phyloP scores from a whole-genome alignment of 2,797 vertebrate species.

The Sandelia bainsii region DNA sequence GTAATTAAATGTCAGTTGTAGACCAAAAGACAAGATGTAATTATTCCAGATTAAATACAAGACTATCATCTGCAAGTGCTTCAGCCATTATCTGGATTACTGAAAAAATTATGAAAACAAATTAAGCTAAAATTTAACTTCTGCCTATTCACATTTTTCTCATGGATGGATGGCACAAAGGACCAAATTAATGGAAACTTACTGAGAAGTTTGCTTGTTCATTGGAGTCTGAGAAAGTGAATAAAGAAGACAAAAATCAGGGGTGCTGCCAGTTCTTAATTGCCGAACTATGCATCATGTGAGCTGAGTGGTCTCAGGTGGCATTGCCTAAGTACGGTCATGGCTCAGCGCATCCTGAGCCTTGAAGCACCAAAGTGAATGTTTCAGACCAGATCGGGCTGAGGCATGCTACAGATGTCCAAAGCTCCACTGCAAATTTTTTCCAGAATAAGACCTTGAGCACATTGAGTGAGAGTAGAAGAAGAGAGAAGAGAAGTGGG shows the following conservation, averaged over 20 bases:
- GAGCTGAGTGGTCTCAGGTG: slow-evolving; percentile 47
- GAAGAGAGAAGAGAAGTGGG: slow-evolving; percentile 37
- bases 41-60: background rate
- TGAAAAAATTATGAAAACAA: background rate
- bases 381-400: slow-evolving; percentile 33
- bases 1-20: background rate
- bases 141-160: background rate
- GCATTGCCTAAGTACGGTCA: slow-evolving; percentile 20
- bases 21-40: background rate
- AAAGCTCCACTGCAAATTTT: slow-evolving; percentile 29
- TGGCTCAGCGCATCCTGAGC: slow-evolving; percentile 34
- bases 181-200: slow-evolving; percentile 8
- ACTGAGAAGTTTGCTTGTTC: slow-evolving; percentile 30
- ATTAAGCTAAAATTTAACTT: no score
- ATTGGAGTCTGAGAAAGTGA: slow-evolving; percentile 24
- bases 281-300: slow-evolving; percentile 13
- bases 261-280: slow-evolving; percentile 25
- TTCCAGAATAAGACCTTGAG: slow-evolving; percentile 32
- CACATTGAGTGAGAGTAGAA: slow-evolving; percentile 39
- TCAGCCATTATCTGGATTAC: background rate
- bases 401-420: background rate
- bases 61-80: background rate
- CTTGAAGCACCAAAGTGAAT: slow-evolving; percentile 24
- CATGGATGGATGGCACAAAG: background rate
- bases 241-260: slow-evolving; percentile 10